These are phyloP conservation scores for Sanderia malayensis DNA, from an alignment of 30 jellyfish, hydroid and myxozoan species.

Conservation along the genomic window DNA sequence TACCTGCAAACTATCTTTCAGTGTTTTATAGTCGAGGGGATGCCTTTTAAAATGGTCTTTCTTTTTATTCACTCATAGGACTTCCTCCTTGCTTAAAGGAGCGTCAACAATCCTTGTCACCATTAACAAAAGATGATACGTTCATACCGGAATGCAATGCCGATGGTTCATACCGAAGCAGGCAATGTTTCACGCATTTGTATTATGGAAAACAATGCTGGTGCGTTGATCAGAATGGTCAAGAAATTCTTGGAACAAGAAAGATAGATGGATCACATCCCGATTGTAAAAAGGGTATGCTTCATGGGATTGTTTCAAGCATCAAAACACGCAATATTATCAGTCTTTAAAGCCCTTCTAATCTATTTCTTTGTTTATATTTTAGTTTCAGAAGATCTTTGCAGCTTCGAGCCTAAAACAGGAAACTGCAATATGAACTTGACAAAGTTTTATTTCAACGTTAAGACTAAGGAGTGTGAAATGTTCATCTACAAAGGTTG, in stretches of 20 bases:
- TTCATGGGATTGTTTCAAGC: too few relatives aligned
- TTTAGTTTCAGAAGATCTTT: conserved; percentile 71
- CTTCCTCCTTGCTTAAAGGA: conserved; percentile 87
- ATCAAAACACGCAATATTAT: too few relatives aligned
- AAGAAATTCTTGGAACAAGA: conserved; percentile 95
- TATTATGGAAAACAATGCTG: conserved; percentile 97
- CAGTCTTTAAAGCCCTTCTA: too few relatives aligned
- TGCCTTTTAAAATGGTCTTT: too few relatives aligned
- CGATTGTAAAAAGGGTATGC: conserved; percentile 94
- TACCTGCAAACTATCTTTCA: too few relatives aligned
- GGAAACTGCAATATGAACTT: conserved; percentile 88
- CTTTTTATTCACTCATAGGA: conserved; percentile 15
- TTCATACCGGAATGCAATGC: conserved; percentile 91
- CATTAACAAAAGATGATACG: conserved; percentile 81
- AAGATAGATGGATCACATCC: conserved; percentile 98
- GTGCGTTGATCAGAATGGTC: conserved; percentile 97
- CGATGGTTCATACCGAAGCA: conserved; percentile 89
- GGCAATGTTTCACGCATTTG: conserved; percentile 95
- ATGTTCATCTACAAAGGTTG: conserved; percentile 92
- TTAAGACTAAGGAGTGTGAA: conserved; percentile 91
- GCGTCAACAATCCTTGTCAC: conserved; percentile 70
- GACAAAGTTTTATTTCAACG: conserved; percentile 81
- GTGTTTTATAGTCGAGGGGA: too few relatives aligned
- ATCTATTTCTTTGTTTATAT: too few relatives aligned
- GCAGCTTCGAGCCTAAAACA: conserved; percentile 64